Conservation (phyloP, 2,797 vertebrate genomes). For the Sebastes vulpes region DNA sequence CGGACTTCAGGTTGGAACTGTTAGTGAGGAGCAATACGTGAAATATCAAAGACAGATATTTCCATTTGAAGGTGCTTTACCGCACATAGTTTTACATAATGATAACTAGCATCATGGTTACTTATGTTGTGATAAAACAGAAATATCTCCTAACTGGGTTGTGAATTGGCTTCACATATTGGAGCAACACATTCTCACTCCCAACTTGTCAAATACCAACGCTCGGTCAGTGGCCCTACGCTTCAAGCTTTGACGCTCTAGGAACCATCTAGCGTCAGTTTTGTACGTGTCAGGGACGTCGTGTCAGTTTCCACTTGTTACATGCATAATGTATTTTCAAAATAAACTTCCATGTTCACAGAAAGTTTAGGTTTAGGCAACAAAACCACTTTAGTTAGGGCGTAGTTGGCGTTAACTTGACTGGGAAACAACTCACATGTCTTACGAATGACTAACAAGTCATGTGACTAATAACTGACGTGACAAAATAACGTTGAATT, state of each 20-base stretch:
- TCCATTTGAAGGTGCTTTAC: background rate
- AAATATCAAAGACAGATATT: background rate
- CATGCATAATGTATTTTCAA: background rate
- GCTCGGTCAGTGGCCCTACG: background rate
- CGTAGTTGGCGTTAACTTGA: too few relatives aligned
- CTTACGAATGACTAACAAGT: too few relatives aligned
- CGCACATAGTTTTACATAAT: background rate
- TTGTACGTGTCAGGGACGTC: background rate
- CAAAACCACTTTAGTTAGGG: background rate
- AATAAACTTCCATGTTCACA: background rate
- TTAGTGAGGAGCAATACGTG: too few relatives aligned
- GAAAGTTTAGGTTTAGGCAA: background rate
- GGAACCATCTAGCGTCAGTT: background rate
- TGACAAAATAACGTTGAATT: too few relatives aligned
- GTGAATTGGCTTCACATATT: background rate
- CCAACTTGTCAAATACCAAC: background rate
- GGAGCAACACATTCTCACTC: background rate
- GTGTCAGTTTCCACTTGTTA: background rate
- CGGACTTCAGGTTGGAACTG: too few relatives aligned
- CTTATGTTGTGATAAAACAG: background rate
- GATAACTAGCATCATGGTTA: background rate
- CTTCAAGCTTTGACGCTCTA: background rate
- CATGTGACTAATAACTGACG: accelerated
- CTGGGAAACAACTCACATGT: accelerated
- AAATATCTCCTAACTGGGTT: too few relatives aligned